Conservation (phyloP, 2,888 invertebrate genomes). For the Pteria penguin region DNA sequence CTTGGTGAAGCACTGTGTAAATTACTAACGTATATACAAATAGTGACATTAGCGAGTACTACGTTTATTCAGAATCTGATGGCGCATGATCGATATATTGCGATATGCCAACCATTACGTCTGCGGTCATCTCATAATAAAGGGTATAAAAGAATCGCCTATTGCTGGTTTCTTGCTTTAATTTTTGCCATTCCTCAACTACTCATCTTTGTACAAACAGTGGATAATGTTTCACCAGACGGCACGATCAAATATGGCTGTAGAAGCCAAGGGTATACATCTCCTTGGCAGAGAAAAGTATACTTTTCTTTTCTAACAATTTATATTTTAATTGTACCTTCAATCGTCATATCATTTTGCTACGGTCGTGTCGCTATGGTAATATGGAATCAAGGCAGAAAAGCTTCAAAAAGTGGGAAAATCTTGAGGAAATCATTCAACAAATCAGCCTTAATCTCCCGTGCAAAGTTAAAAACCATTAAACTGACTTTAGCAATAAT, state of each 20-base stretch:
- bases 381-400: constrained; percentile 78
- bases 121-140: constrained; percentile 72
- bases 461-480: constrained; percentile 81
- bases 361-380: constrained; percentile 80
- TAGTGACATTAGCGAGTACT: constrained; percentile 80
- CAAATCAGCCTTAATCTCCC: constrained; percentile 77
- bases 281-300: constrained; percentile 80
- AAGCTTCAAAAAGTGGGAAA: constrained; percentile 46
- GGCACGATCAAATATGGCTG: constrained; percentile 76
- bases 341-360: constrained; percentile 79
- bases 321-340: constrained; percentile 80
- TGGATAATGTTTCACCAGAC: constrained; percentile 73
- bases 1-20: constrained; percentile 79
- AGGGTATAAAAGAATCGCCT: constrained; percentile 76
- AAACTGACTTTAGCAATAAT: constrained; percentile 81
- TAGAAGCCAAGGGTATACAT: constrained; percentile 79
- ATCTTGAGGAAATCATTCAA: constrained; percentile 54
- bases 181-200: constrained; percentile 79
- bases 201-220: constrained; percentile 79
- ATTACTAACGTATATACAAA: constrained; percentile 79
- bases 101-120: constrained; percentile 79
- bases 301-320: constrained; percentile 80
- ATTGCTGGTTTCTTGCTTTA: constrained; percentile 79
- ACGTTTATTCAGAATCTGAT: constrained; percentile 80
- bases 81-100: constrained; percentile 80